phyloP scores from a whole-genome alignment of 2,113 vertebrate genomes.

The Tetrax tetrax region DNA sequence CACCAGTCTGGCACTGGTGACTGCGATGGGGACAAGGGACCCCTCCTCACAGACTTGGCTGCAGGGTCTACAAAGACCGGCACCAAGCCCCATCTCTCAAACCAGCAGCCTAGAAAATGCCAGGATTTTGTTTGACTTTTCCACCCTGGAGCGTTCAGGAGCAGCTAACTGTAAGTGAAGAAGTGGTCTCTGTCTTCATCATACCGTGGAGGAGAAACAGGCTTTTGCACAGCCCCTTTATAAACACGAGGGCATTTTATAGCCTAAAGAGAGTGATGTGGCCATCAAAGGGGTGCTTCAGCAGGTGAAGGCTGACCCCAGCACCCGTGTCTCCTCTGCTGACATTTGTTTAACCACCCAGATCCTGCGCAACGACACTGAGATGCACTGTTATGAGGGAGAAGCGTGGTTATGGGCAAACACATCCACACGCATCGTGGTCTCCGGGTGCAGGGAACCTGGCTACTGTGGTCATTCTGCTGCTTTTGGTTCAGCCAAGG shows the following conservation, averaged over 20 bases:
- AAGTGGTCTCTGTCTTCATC: too few species aligned
- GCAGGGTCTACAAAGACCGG: fast-evolving
- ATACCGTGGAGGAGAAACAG: background rate
- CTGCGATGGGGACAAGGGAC: fast-evolving
- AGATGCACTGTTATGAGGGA: background rate
- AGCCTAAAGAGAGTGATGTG: background rate
- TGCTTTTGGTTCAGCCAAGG: background rate
- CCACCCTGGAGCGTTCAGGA: background rate
- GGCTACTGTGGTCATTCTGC: background rate
- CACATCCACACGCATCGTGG: fast-evolving
- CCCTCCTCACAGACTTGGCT: fast-evolving
- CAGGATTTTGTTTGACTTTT: background rate
- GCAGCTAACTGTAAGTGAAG: background rate
- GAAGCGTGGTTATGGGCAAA: background rate
- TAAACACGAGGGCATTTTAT: background rate
- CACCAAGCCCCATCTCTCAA: background rate
- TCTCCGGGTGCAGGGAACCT: background rate
- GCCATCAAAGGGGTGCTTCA: background rate
- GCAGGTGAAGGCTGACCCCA: background rate
- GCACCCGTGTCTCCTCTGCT: fast-evolving
- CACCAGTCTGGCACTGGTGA: background rate
- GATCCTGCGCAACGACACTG: background rate
- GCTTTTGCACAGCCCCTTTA: background rate
- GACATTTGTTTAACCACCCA: background rate
- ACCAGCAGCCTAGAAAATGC: background rate